Conservation (phyloP, 2,797 vertebrate species). For the Chaetophractus vellerosus region DNA sequence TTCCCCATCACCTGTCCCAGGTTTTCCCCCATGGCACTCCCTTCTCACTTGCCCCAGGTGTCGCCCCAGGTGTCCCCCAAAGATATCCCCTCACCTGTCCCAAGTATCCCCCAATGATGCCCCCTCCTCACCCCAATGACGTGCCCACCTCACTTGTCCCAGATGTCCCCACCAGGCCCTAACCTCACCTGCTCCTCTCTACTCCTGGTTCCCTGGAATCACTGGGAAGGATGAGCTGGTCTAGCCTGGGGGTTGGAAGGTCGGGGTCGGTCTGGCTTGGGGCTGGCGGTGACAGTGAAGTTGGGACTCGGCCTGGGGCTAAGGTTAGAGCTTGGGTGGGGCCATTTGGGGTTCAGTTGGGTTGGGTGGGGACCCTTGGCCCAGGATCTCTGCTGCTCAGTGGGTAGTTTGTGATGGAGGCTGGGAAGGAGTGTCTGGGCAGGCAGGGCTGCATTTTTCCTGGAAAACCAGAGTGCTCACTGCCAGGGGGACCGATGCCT, state of each 20-base stretch:
- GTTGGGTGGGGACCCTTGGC: neutral
- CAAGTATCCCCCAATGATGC: neutral
- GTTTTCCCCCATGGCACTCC: accelerated
- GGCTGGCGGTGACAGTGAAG: neutral
- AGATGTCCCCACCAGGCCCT: neutral
- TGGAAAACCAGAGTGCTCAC: neutral
- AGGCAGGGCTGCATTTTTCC: neutral
- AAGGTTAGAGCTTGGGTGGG: neutral
- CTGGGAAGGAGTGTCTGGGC: neutral
- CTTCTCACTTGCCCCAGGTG: too few relatives aligned
- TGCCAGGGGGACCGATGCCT: neutral
- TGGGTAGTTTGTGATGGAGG: neutral
- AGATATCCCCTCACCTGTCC: too few relatives aligned
- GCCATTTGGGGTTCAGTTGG: too few relatives aligned
- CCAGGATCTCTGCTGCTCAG: neutral
- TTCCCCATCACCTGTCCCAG: neutral
- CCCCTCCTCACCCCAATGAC: accelerated
- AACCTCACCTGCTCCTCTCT: neutral
- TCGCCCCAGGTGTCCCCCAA: neutral
- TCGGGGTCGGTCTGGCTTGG: neutral
- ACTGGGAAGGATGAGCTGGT: neutral
- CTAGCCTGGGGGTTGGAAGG: neutral
- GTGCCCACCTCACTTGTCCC: neutral
- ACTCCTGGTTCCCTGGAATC: neutral
- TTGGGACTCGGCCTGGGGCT: neutral